A percentile compares a stretch with the other conserved stretches of the same genome.
These are phyloP conservation scores for Orchesella cincta DNA, from an alignment of 1,140 invertebrate species.

Conservation along the genomic window DNA sequence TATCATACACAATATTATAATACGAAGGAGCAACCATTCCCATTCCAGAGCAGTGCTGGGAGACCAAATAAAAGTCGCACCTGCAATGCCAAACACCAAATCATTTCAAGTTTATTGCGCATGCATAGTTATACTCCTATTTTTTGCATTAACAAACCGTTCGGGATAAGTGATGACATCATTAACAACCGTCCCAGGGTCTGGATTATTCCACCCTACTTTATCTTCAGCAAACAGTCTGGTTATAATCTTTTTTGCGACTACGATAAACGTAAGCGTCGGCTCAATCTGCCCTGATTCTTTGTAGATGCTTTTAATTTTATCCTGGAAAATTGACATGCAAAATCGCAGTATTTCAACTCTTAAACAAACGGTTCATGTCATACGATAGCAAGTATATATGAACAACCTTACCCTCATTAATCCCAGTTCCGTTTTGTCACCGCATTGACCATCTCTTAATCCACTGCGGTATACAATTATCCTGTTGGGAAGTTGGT, in stretches of 20 bases:
- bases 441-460: conserved; percentile 77
- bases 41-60: conserved; percentile 59
- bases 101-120: no score
- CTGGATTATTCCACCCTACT: conserved; percentile 76
- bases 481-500: conserved; percentile 62
- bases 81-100: no score
- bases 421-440: conserved; percentile 63
- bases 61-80: conserved; percentile 63
- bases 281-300: background rate
- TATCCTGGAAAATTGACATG: no score
- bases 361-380: no score
- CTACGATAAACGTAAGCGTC: conserved; percentile 59
- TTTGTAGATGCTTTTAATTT: background rate
- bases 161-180: conserved; percentile 78
- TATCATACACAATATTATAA: conserved; percentile 62
- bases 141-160: no score
- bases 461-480: conserved; percentile 78
- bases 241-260: conserved; percentile 63
- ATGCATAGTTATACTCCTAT: no score
- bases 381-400: background rate
- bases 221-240: conserved; percentile 57
- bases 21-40: conserved; percentile 62
- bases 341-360: background rate
- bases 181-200: conserved; percentile 83
- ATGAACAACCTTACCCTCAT: conserved; percentile 59